phyloP scores from a whole-genome alignment of 2,113 vertebrate species.

The Aramus guarauna region DNA sequence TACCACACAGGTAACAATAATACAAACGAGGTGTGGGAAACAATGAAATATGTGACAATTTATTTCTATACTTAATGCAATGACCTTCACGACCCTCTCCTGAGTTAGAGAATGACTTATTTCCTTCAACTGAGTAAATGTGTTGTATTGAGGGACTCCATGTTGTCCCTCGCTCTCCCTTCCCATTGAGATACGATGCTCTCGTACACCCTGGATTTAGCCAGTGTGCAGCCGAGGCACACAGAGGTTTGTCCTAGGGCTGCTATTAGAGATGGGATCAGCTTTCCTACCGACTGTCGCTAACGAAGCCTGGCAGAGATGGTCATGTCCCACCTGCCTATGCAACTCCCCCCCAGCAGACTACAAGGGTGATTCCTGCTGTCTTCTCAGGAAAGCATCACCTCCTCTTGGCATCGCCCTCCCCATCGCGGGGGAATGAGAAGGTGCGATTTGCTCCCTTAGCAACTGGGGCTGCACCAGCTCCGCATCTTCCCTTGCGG shows the following conservation, averaged over 20 bases:
- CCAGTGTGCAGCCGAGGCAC: neutral
- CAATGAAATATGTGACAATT: neutral
- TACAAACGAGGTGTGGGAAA: neutral
- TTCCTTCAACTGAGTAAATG: neutral
- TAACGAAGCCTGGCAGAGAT: neutral
- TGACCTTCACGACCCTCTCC: neutral
- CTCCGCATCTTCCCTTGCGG: neutral
- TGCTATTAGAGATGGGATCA: accelerated
- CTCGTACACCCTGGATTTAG: too few species aligned
- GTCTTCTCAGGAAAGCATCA: too few species aligned
- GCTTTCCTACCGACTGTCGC: neutral
- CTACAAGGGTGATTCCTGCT: too few species aligned
- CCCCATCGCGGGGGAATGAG: accelerated
- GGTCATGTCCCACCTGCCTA: neutral
- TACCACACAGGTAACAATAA: neutral
- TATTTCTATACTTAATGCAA: neutral
- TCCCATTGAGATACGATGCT: neutral
- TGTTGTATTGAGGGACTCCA: too few species aligned
- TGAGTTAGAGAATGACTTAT: neutral
- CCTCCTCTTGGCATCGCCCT: neutral
- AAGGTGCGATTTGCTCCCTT: neutral
- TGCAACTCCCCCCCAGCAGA: accelerated
- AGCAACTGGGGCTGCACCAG: neutral
- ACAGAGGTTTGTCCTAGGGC: neutral
- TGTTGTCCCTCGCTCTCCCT: accelerated